Conservation (phyloP, 2,113 vertebrate genomes). For the Probosciger aterrimus region DNA sequence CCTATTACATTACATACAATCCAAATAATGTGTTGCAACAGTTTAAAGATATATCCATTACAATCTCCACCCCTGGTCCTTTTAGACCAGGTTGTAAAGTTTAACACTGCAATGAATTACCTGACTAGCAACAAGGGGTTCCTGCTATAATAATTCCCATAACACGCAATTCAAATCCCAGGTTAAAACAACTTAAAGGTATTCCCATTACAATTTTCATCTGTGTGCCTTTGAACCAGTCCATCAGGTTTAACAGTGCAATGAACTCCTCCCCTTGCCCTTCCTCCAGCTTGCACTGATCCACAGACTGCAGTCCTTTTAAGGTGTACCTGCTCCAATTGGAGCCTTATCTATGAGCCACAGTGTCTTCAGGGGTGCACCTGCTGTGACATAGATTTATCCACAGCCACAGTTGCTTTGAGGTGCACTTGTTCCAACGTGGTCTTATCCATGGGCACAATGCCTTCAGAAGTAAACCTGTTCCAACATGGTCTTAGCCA, state of each 20-base stretch:
- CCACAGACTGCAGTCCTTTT: background rate
- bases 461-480: background rate
- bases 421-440: background rate
- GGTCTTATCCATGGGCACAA: background rate
- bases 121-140: background rate
- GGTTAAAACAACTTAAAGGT: background rate
- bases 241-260: background rate
- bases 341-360: background rate
- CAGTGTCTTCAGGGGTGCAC: background rate
- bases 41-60: background rate
- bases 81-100: background rate
- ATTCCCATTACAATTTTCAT: background rate
- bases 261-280: background rate
- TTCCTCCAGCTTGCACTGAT: background rate
- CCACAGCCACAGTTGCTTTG: background rate
- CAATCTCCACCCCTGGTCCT: accelerated
- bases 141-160: background rate
- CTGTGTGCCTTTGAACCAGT: background rate
- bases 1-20: accelerated
- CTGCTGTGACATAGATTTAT: background rate
- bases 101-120: background rate
- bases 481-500: background rate
- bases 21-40: background rate
- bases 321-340: background rate
- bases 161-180: background rate